Evolutionary conservation across 1,140 invertebrate species (phyloP).

Genomic region (Steinernema feltiae): DNA sequence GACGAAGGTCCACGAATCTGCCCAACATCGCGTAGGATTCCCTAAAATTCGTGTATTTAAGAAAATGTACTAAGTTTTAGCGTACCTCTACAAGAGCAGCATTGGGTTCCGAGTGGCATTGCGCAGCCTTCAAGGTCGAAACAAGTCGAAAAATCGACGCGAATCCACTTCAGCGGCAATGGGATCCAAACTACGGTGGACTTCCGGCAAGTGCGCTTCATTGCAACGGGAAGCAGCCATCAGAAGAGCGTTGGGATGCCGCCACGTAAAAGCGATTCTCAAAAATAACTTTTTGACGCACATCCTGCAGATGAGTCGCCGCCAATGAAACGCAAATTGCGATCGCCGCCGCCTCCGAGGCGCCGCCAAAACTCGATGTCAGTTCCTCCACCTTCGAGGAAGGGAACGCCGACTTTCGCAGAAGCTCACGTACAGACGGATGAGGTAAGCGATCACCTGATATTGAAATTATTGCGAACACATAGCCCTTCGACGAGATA

Average conservation of each 20-base stretch:
- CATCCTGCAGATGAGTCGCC: background rate
- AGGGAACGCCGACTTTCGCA: background rate
- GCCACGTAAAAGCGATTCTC: background rate
- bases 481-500: slow-evolving; percentile 7
- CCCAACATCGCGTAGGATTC: background rate
- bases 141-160: background rate
- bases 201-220: background rate
- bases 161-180: background rate
- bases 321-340: background rate
- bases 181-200: background rate
- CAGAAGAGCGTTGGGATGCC: background rate
- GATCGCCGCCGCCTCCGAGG: background rate
- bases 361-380: background rate
- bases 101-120: background rate
- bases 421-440: background rate
- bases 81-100: background rate
- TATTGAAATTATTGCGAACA: background rate
- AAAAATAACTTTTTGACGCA: background rate
- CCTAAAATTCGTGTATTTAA: background rate
- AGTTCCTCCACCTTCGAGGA: background rate
- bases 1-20: background rate
- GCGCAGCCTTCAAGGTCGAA: background rate
- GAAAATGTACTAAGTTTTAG: background rate
- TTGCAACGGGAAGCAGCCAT: background rate
- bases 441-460: background rate